Evolutionary conservation across 1,140 invertebrate genomes (phyloP).

Genomic region (Drosophila micromelanica): DNA sequence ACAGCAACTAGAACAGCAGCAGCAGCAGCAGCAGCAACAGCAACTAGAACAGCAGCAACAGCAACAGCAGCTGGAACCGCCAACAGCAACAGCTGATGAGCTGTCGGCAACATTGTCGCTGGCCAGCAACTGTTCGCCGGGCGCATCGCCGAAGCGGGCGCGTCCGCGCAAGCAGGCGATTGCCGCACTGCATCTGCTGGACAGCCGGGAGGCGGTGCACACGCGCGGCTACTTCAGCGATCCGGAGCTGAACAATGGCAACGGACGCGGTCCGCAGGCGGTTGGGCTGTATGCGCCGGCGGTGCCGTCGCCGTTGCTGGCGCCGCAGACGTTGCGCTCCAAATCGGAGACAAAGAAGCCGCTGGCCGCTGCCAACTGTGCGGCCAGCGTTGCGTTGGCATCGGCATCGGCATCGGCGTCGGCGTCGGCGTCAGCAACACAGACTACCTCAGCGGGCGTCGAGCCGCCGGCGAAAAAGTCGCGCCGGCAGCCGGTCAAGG

Average conservation of each 20-base stretch:
- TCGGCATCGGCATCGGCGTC: slow-evolving; percentile 19
- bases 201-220: slow-evolving; percentile 54
- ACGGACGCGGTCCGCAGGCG: background rate
- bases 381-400: slow-evolving; percentile 16
- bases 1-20: slow-evolving; percentile 16
- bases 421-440: slow-evolving; percentile 23
- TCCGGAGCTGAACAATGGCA: slow-evolving; percentile 67
- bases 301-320: slow-evolving; percentile 40
- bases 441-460: slow-evolving; percentile 28
- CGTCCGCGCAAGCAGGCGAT: slow-evolving; percentile 66
- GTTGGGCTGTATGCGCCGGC: slow-evolving; percentile 47
- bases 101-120: slow-evolving; percentile 7
- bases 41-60: background rate
- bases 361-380: slow-evolving; percentile 8
- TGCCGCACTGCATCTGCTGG: slow-evolving; percentile 64
- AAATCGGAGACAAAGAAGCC: slow-evolving; percentile 84
- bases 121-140: slow-evolving; percentile 24
- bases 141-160: slow-evolving; percentile 65
- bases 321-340: slow-evolving; percentile 50
- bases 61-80: background rate
- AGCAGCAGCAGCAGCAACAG: background rate
- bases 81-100: background rate
- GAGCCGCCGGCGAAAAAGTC: slow-evolving; percentile 23
- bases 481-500: slow-evolving; percentile 27
- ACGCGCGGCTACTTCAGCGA: slow-evolving; percentile 83